phyloP scores from a whole-genome alignment of 53 echinoderm and acorn worm species.

The Zoroaster sp. region DNA sequence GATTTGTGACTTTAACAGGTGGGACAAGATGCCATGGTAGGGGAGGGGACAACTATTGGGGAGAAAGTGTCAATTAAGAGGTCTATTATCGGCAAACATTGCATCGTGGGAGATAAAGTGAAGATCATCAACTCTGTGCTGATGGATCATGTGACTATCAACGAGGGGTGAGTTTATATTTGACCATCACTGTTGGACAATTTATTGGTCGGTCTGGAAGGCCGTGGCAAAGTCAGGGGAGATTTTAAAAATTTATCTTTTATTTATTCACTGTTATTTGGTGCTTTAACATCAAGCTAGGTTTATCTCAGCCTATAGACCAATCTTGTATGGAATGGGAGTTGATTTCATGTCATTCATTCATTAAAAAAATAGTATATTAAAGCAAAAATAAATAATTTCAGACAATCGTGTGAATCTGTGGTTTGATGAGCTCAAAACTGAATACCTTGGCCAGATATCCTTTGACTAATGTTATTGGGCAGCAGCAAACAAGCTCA shows the following conservation, averaged over 20 bases:
- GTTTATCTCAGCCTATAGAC: too few relatives aligned
- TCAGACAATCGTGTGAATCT: too few relatives aligned
- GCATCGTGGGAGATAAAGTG: slow-evolving; percentile 89
- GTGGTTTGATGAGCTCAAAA: too few relatives aligned
- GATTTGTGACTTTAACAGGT: slow-evolving; percentile 59
- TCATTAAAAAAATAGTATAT: too few relatives aligned
- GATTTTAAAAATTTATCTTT: neutral
- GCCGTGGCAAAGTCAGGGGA: neutral
- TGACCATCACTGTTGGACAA: neutral
- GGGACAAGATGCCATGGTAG: slow-evolving; percentile 96
- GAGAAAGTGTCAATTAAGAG: slow-evolving; percentile 93
- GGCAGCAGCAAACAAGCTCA: too few relatives aligned
- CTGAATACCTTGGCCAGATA: too few relatives aligned
- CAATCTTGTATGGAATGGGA: too few relatives aligned
- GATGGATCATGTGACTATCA: slow-evolving; percentile 98
- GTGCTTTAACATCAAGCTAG: too few relatives aligned
- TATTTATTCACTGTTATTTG: too few relatives aligned
- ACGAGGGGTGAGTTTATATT: slow-evolving; percentile 78
- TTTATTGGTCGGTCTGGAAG: neutral
- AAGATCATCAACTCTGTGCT: slow-evolving; percentile 91
- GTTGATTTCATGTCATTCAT: neutral
- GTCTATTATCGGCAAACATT: slow-evolving; percentile 94
- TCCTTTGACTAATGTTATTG: too few relatives aligned
- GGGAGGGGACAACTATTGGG: slow-evolving; percentile 75
- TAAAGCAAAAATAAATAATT: too few relatives aligned